Conservation (phyloP, 2,888 invertebrate species). For the Tachina lurida region DNA sequence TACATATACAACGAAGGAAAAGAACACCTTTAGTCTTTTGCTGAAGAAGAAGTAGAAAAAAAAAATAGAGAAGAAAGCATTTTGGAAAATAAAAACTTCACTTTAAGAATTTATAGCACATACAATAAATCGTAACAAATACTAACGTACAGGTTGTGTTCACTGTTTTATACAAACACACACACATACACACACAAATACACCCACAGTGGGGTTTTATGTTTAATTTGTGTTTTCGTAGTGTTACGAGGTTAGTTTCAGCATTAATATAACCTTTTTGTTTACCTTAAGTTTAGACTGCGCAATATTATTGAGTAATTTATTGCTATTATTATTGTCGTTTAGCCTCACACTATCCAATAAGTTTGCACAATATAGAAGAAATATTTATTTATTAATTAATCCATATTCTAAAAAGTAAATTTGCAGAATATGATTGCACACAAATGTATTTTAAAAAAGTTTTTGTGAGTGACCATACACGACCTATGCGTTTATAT, state of each 20-base stretch:
- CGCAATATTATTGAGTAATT: no score
- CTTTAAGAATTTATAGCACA: constrained; percentile 79
- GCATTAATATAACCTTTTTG: background rate
- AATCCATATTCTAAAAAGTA: no score
- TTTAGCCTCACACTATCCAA: no score
- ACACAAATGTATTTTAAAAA: no score
- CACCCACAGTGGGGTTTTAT: background rate
- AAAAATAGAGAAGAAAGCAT: constrained; percentile 33
- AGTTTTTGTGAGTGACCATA: no score
- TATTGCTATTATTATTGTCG: no score
- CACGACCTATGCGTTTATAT: no score
- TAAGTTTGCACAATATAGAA: no score
- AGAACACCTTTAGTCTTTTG: constrained; percentile 29
- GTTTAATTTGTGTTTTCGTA: background rate
- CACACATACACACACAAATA: background rate
- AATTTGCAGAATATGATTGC: no score
- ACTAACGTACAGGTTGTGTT: constrained; percentile 17
- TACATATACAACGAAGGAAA: constrained; percentile 23
- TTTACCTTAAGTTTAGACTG: no score
- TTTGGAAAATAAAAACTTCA: constrained; percentile 71
- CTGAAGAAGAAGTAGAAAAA: constrained; percentile 15
- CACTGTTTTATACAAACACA: background rate
- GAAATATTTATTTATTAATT: no score
- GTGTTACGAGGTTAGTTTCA: background rate
- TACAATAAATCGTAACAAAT: constrained; percentile 77